Base-by-base conservation (phyloP, 2,888 invertebrate species). In the Taphrorychus bicolor region DNA sequence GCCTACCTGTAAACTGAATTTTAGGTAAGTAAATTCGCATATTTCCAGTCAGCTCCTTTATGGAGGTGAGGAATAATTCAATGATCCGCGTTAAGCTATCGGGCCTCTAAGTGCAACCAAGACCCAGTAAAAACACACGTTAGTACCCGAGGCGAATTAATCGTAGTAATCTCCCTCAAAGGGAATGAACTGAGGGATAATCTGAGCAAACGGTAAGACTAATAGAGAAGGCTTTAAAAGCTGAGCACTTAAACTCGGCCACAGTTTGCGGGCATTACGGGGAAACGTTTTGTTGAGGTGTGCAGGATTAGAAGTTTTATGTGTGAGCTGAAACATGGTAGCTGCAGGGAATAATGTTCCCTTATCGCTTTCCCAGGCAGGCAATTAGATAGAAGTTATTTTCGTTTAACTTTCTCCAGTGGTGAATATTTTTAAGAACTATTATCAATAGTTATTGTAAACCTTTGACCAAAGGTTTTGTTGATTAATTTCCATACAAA, bases 1-100 rank as follows among this genome's bases (percentile, higher is more conserved):
- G 16, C 85, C 85, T 0, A 85, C 85, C 62, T 86, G 85, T 77
- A 79, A 82, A 42, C 82, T 85, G 69, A 85, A 85, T 76, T 84
- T 85, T 76, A 85, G 84, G 86, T 85, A 73, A 77, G 82, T 17
- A 9, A 3, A 17, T n/a, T n/a, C n/a, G 11, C 48, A 11, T 32
- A 11, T 32, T 32, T 32, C 7, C 32, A 48, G 32, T 32, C 32
- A 7, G 32, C 32, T 45, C 18, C 5, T 32, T 32, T 11, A n/a
- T 45, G 45, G 7, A 7, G 1, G 45, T 11, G 4, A 45, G n/a
- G 7, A 45, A 45, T 18, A 45, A 45, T 45, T 45, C 14, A 45
- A 45, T 45, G 14, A 18, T 45, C 32, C 32, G 32, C 32, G 48
- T 18, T 18, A 45, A 45, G 18, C 45, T 45, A 17, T 17, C 45